Conservation (phyloP, 2,113 vertebrate genomes). For the Calidris pugnax region DNA sequence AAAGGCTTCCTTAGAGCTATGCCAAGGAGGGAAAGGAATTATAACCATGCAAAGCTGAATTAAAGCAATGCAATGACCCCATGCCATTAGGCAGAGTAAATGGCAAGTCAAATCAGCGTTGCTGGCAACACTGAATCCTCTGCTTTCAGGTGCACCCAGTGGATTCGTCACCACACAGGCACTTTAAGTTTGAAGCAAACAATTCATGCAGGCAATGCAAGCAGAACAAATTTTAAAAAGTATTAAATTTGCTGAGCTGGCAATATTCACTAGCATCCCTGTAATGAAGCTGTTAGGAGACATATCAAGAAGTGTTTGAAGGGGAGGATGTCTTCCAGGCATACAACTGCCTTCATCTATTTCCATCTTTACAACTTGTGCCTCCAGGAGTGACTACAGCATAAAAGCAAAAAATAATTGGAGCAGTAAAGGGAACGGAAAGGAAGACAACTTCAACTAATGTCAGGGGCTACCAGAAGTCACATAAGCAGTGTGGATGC, state of each 20-base stretch:
- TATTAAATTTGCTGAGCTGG: background rate
- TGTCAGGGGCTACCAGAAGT: background rate
- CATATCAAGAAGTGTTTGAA: slow-evolving; percentile 27
- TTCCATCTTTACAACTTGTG: slow-evolving; percentile 28
- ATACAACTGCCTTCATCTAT: slow-evolving; percentile 1
- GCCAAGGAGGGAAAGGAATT: slow-evolving; percentile 30
- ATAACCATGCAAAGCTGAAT: slow-evolving; percentile 9
- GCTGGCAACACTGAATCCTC: background rate
- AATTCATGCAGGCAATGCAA: background rate
- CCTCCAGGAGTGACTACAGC: background rate
- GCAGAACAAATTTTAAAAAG: slow-evolving; percentile 12
- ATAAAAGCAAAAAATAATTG: slow-evolving; percentile 23
- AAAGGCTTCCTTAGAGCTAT: slow-evolving; percentile 22
- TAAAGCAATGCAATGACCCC: background rate
- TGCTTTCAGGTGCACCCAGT: background rate
- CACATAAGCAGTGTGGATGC: background rate
- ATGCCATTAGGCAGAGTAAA: slow-evolving; percentile 3
- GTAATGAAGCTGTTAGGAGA: slow-evolving; percentile 13
- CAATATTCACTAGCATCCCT: background rate
- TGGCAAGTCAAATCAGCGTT: background rate
- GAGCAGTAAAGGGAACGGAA: background rate
- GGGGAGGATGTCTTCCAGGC: slow-evolving; percentile 42
- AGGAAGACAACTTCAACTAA: background rate
- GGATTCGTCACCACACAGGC: background rate
- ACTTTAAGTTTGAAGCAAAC: background rate